A percentile compares a stretch with the other conserved stretches of the same genome.
phyloP scores from a whole-genome alignment of 1,140 invertebrate genomes.

The Hesperophylax magnus region DNA sequence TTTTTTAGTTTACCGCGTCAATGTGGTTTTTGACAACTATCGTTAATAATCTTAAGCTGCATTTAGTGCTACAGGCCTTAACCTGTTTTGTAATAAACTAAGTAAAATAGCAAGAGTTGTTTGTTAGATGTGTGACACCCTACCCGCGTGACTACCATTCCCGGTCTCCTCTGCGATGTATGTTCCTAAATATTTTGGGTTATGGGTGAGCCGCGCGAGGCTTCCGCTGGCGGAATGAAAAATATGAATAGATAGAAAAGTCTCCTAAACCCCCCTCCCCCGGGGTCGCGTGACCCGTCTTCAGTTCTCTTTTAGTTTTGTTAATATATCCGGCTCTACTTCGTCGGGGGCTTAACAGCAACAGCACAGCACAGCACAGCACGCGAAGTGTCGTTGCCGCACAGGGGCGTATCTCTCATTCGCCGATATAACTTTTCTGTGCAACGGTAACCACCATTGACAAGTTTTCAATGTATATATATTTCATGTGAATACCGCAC shows the following conservation, averaged over 20 bases:
- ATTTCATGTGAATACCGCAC: too few relatives aligned
- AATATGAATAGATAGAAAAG: constrained; percentile 15
- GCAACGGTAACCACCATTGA: background rate
- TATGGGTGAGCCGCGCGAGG: background rate
- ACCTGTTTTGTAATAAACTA: too few relatives aligned
- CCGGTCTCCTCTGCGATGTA: too few relatives aligned
- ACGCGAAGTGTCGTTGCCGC: constrained; percentile 28
- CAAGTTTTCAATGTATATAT: background rate
- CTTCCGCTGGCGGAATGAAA: constrained; percentile 4
- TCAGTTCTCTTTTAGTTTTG: constrained; percentile 9
- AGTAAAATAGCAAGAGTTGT: too few relatives aligned
- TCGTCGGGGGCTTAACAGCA: background rate
- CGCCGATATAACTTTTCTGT: background rate
- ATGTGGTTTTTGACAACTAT: too few relatives aligned
- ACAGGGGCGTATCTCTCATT: constrained; percentile 21
- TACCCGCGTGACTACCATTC: too few relatives aligned
- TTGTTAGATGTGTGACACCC: too few relatives aligned
- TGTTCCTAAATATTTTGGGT: background rate
- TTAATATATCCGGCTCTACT: constrained; percentile 13
- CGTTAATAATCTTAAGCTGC: too few relatives aligned
- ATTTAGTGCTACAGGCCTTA: too few relatives aligned
- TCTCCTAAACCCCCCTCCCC: background rate
- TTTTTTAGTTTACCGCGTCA: too few relatives aligned
- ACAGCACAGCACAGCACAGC: too few relatives aligned
- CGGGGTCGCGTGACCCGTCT: constrained; percentile 16